Conservation (phyloP, 2,113 vertebrate genomes). For the Gnathonemus longibarbis region DNA sequence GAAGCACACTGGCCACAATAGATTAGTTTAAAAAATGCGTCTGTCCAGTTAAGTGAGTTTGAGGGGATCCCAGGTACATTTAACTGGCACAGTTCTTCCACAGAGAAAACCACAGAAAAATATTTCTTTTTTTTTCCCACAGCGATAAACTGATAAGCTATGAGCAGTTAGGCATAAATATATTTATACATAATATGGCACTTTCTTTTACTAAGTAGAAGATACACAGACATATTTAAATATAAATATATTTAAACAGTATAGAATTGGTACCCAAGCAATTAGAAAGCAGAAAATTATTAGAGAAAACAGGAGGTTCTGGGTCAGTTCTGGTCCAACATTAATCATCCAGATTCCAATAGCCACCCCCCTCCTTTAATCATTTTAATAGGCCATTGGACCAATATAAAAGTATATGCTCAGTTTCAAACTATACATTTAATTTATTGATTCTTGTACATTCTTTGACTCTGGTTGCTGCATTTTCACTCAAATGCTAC, state of each 20-base stretch:
- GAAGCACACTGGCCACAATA: neutral
- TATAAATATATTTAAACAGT: neutral
- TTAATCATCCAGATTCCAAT: neutral
- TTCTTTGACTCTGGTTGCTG: neutral
- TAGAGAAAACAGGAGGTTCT: neutral
- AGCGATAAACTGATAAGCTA: neutral
- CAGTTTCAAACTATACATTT: neutral
- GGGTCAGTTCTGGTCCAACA: neutral
- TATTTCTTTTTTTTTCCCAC: neutral
- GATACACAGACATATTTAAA: neutral
- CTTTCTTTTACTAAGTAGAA: neutral
- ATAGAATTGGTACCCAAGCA: neutral
- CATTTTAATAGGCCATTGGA: neutral
- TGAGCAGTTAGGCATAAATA: neutral
- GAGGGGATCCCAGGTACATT: neutral
- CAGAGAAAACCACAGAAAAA: neutral
- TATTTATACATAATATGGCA: neutral
- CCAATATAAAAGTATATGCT: neutral
- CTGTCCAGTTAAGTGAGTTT: neutral
- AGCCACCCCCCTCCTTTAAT: neutral
- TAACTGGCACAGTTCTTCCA: neutral
- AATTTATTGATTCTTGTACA: neutral
- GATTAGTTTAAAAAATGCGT: neutral
- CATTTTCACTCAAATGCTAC: neutral
- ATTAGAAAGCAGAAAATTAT: neutral